Conservation (phyloP, 1,140 invertebrate species). For the Zaprionus inermis region DNA sequence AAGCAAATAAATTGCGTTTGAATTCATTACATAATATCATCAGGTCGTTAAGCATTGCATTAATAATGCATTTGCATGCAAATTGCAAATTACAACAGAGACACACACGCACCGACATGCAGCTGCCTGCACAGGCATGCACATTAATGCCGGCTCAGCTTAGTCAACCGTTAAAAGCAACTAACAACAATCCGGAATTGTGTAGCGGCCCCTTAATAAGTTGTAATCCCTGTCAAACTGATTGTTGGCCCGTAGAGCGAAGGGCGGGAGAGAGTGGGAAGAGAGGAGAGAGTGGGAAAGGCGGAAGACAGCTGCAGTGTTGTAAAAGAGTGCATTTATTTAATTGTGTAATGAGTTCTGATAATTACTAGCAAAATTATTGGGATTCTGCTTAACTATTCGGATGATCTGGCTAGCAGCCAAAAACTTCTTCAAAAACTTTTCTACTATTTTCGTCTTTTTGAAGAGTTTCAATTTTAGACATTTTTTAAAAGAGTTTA, state of each 20-base stretch:
- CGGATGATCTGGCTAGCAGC: not conserved
- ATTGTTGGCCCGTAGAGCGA: not conserved
- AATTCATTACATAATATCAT: constrained; percentile 67
- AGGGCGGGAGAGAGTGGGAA: not conserved
- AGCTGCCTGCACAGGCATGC: constrained; percentile 12
- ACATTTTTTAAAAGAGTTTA: too few species aligned
- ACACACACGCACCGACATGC: not conserved
- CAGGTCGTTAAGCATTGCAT: constrained; percentile 54
- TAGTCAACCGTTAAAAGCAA: constrained; percentile 55
- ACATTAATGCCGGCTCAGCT: constrained; percentile 67
- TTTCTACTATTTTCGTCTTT: not conserved
- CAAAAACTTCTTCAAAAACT: not conserved
- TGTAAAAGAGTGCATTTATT: not conserved
- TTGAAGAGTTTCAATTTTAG: too few species aligned
- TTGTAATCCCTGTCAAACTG: constrained; percentile 16
- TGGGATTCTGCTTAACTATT: not conserved
- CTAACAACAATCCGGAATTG: constrained; percentile 50
- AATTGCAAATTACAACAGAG: constrained; percentile 42
- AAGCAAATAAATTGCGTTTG: constrained; percentile 68
- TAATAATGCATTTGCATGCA: constrained; percentile 71
- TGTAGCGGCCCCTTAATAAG: constrained; percentile 38
- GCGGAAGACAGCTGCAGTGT: not conserved
- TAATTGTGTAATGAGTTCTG: not conserved
- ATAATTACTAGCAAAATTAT: not conserved
- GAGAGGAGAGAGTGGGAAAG: not conserved